Percentiles rank a stretch among this genome's conserved stretches.
Evolutionary conservation across 2,797 vertebrate genomes (phyloP).

Genomic region (Pseudochirops corinnae): DNA sequence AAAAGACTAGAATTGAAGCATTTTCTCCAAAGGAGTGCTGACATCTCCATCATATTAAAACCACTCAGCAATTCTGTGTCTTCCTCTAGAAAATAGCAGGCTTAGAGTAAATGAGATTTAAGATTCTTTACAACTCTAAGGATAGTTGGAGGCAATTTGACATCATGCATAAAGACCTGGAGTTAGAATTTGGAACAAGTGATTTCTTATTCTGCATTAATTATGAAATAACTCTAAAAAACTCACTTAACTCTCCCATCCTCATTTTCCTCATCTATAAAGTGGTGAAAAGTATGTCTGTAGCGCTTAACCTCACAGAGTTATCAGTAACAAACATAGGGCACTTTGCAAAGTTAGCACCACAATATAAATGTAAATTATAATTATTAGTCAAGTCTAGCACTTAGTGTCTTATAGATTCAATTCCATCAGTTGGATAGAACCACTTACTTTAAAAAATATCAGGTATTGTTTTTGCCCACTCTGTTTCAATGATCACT

Average conservation of each 20-base stretch:
- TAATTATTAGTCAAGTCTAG: not conserved
- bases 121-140: not conserved
- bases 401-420: not conserved
- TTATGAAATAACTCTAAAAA: not conserved
- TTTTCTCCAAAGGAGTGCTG: not conserved
- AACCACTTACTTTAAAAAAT: not conserved
- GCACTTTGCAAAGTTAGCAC: not conserved
- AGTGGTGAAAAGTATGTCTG: not conserved
- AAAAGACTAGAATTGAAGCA: not conserved
- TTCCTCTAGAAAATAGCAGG: not conserved
- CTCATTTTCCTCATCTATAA: slow-evolving; percentile 9
- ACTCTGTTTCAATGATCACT: not conserved
- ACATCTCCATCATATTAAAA: not conserved
- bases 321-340: not conserved
- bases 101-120: not conserved
- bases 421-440: not conserved
- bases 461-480: not conserved
- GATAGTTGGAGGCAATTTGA: not conserved
- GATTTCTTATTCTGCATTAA: not conserved
- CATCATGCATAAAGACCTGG: not conserved
- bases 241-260: not conserved
- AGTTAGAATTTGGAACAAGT: not conserved
- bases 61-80: not conserved
- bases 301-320: not conserved
- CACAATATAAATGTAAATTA: not conserved